A percentile compares a stretch with the other conserved stretches of the same genome.
Conservation (phyloP, 2,113 vertebrate species). For the Orycteropus afer region DNA sequence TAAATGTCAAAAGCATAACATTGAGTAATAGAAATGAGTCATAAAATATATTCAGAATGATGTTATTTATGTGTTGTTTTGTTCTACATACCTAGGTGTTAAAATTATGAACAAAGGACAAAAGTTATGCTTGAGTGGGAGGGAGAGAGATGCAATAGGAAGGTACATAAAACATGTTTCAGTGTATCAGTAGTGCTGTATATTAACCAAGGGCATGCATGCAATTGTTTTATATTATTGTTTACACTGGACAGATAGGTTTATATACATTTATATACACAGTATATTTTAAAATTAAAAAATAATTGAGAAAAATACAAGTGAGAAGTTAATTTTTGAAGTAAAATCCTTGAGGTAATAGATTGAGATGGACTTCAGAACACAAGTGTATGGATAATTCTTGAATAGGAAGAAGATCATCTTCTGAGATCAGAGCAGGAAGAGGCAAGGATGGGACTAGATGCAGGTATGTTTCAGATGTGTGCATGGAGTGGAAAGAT, state of each 20-base stretch:
- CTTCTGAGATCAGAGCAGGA: not conserved
- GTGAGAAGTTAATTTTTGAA: not conserved
- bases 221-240: not conserved
- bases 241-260: not conserved
- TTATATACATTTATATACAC: not conserved
- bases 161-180: not conserved
- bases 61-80: not conserved
- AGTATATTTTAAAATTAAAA: not conserved
- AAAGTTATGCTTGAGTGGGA: not conserved
- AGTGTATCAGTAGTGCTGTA: not conserved
- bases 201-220: not conserved
- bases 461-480: not conserved
- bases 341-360: not conserved
- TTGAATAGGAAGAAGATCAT: not conserved
- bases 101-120: not conserved
- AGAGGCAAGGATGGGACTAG: not conserved
- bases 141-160: not conserved
- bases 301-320: not conserved
- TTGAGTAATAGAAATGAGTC: not conserved
- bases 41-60: not conserved
- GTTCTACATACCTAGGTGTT: not conserved
- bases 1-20: not conserved
- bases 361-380: not conserved
- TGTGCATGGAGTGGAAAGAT: not conserved
- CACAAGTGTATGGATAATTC: not conserved